Base-by-base conservation (phyloP, 2,113 vertebrate species). In the Eolophus roseicapilla region DNA sequence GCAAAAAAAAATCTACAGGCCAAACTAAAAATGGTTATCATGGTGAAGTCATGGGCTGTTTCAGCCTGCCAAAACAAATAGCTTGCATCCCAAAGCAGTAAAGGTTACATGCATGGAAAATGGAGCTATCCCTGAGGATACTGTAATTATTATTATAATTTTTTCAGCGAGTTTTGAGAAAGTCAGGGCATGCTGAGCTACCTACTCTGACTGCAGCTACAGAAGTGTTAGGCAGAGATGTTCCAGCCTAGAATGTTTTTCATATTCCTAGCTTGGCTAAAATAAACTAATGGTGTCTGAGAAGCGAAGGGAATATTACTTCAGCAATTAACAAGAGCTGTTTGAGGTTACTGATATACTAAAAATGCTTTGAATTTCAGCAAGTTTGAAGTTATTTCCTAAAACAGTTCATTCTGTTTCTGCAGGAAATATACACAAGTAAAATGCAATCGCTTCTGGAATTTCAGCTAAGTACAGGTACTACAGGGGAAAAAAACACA, bases 51-150 rank as follows among this genome's bases (percentile, higher is more conserved):
- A 85, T 87, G 86, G 86, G 77, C 65, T 93, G 77, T n/a, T 89
- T 76, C 80, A 41, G 60, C 50, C 91, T 96, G 96, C 97, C 97
- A 97, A 97, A 86, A 88, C 76, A 97, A 97, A 97, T 79, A 96
- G 39, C 70, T 81, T 75, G 60, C 65, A 95, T 96, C 96, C 83
- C 93, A 94, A 82, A 94, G 93, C 94, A 94, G 94, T 94, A 96
- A 96, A 96, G 90, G 93, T 97, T 97, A 97, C 92, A 59, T 67
- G 85, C 82, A 95, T 92, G 92, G 94, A 96, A 96, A 97, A 94
- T 18, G 37, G 94, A 97, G 87, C 57, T 64, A 50, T 94, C 97
- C 95, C 97, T 59, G 49, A 92, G 94, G 97, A 96, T 57, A 57
- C 67, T 85, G 84, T 77, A 92, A 95, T 96, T 94, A 93, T 95